A percentile compares a stretch with the other conserved stretches of the same genome.
Evolutionary conservation across 2,797 vertebrate species (phyloP).

Genomic region (Pipistrellus kuhlii): DNA sequence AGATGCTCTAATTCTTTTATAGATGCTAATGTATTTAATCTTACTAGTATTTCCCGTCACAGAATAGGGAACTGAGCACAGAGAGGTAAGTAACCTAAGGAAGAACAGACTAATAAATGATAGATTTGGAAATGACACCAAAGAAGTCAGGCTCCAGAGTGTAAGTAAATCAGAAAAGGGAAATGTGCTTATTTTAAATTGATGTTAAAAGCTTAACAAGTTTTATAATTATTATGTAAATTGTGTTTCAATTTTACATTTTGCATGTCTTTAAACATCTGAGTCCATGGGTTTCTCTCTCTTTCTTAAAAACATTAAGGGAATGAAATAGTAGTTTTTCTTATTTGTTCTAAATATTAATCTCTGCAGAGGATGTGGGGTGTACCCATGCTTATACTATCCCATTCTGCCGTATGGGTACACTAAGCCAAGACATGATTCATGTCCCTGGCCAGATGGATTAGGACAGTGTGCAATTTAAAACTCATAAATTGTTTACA

Average conservation of each 20-base stretch:
- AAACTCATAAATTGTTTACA: background rate
- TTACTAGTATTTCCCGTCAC: background rate
- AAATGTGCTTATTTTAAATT: background rate
- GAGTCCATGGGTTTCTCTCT: background rate
- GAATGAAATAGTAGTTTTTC: background rate
- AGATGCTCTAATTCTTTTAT: background rate
- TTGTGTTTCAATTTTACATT: background rate
- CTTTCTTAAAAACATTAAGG: background rate
- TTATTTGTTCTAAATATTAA: slow-evolving; percentile 1
- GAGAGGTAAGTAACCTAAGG: background rate
- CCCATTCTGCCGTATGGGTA: background rate
- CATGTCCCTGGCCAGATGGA: background rate
- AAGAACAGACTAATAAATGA: background rate
- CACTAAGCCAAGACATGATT: background rate
- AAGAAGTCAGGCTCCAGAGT: background rate
- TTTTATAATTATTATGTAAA: background rate
- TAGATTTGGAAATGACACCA: background rate
- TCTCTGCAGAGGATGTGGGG: background rate
- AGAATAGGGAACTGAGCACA: background rate
- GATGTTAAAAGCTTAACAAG: background rate
- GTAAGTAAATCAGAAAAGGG: background rate
- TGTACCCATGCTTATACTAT: fast-evolving
- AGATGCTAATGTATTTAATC: background rate
- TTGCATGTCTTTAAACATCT: background rate
- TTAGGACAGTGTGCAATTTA: background rate